Conservation (phyloP, 2,113 vertebrate genomes). For the Myotis lucifugus region DNA sequence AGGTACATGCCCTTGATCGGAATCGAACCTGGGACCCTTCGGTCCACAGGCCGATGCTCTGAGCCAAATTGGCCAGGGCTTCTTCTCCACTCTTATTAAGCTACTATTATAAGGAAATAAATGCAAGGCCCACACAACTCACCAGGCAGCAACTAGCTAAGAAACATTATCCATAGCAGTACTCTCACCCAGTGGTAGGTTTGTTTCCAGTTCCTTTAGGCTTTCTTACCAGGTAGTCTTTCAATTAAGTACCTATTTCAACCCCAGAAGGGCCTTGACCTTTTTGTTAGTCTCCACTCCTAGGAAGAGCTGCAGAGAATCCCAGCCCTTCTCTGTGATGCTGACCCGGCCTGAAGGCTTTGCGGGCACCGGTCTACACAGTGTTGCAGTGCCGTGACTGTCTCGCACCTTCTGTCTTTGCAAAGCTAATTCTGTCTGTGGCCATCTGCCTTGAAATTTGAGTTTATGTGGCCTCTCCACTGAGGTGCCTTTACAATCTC, state of each 20-base stretch:
- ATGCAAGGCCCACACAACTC: not conserved
- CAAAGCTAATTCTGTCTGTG: not conserved
- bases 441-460: not conserved
- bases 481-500: not conserved
- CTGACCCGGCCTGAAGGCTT: not conserved
- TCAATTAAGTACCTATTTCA: not conserved
- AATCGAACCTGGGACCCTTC: too few species aligned
- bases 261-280: not conserved
- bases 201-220: not conserved
- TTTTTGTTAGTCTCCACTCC: not conserved
- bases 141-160: not conserved
- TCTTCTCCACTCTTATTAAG: not conserved
- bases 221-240: not conserved
- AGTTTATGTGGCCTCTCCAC: not conserved
- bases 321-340: rapidly evolving
- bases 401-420: not conserved
- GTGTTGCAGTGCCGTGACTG: rapidly evolving
- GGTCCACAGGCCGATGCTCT: too few species aligned
- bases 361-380: too few species aligned
- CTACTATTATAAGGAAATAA: not conserved
- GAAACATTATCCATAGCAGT: not conserved
- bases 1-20: too few species aligned
- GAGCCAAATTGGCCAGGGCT: too few species aligned
- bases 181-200: not conserved
- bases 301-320: not conserved